phyloP scores from a whole-genome alignment of 2,113 vertebrate genomes.

The Syngnathus scovelli region DNA sequence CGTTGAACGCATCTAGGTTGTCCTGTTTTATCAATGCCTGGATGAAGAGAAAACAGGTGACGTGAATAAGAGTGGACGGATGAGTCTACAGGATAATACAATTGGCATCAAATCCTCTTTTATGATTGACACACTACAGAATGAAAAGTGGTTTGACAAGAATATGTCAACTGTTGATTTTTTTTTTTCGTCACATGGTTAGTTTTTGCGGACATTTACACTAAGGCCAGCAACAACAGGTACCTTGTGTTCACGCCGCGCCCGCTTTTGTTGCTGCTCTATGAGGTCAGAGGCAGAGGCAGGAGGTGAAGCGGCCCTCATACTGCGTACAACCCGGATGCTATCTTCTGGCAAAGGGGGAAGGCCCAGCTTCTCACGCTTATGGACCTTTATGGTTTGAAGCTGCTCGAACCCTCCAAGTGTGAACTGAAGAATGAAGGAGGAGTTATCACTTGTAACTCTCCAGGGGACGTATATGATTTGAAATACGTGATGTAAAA shows the following conservation, averaged over 20 bases:
- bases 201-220: not conserved
- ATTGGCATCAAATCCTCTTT: not conserved
- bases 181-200: not conserved
- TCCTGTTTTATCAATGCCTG: slow-evolving; percentile 96
- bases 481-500: not conserved
- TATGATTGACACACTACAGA: not conserved
- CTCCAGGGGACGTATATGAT: not conserved
- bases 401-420: slow-evolving; percentile 94
- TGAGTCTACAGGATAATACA: not conserved
- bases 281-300: slow-evolving; percentile 95
- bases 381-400: slow-evolving; percentile 84
- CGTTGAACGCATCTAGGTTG: slow-evolving; percentile 96
- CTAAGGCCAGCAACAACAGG: not conserved
- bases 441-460: not conserved
- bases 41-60: not conserved
- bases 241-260: slow-evolving; percentile 92
- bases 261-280: slow-evolving; percentile 94
- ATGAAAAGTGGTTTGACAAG: not conserved
- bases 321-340: slow-evolving; percentile 90
- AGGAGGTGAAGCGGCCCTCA: slow-evolving; percentile 92
- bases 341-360: slow-evolving; percentile 92
- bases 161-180: not conserved
- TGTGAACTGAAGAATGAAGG: slow-evolving; percentile 75
- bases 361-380: slow-evolving; percentile 78
- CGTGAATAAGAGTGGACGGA: not conserved